phyloP scores from a whole-genome alignment of 2,113 vertebrate species.

The Zosterops pallidus region DNA sequence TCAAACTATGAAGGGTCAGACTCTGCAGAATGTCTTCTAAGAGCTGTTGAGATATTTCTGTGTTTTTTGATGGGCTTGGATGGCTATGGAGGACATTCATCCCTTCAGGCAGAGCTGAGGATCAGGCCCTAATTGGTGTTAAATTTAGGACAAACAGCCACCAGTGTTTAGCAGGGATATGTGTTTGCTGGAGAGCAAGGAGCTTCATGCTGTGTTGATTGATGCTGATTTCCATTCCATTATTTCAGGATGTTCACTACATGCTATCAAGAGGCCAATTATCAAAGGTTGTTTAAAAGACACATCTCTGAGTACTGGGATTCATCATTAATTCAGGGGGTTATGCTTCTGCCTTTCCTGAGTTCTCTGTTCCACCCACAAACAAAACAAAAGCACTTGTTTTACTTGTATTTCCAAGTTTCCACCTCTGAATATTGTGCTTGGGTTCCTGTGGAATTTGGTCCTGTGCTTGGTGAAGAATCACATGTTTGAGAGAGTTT shows the following conservation, averaged over 20 bases:
- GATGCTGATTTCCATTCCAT: constrained; percentile 55
- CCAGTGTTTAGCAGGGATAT: constrained; percentile 28
- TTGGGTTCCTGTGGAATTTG: background rate
- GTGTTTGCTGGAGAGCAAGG: constrained; percentile 20
- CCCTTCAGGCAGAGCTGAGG: constrained; percentile 31
- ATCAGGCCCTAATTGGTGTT: constrained; percentile 56
- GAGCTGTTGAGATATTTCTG: background rate
- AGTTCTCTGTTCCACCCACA: background rate
- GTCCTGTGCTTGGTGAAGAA: background rate
- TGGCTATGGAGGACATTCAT: constrained; percentile 9
- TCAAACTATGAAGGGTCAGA: background rate
- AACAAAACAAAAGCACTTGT: background rate
- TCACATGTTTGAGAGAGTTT: background rate
- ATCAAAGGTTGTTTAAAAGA: constrained; percentile 66
- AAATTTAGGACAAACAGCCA: constrained; percentile 51
- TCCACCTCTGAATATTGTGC: background rate
- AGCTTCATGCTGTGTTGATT: constrained; percentile 63
- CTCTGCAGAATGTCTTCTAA: constrained; percentile 3
- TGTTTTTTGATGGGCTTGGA: background rate
- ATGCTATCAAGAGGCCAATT: constrained; percentile 48
- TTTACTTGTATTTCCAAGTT: background rate
- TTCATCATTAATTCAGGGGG: constrained; percentile 46
- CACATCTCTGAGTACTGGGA: constrained; percentile 38
- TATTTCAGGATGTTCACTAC: constrained; percentile 51
- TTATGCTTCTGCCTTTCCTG: constrained; percentile 6